Conservation (phyloP, 2,797 vertebrate genomes). For the Sebastes iracundus region DNA sequence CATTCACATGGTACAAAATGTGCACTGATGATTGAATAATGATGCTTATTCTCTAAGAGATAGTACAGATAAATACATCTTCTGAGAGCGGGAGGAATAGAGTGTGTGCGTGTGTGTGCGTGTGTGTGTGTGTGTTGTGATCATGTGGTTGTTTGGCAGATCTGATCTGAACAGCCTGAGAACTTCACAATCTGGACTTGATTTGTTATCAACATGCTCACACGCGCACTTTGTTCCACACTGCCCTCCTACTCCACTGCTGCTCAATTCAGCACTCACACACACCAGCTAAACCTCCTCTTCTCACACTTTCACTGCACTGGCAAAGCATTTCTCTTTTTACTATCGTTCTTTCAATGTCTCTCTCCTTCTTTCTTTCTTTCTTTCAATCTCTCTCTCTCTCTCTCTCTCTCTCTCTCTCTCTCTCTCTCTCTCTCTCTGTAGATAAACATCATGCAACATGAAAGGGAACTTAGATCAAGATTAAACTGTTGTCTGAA, state of each 20-base stretch:
- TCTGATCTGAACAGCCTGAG: constrained; percentile 53
- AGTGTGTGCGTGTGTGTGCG: not conserved
- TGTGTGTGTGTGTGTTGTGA: not conserved
- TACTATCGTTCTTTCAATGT: no score
- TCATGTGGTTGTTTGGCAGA: constrained; percentile 33
- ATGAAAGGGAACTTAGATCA: not conserved
- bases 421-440: not conserved
- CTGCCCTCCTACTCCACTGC: constrained; percentile 54
- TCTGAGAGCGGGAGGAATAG: not conserved
- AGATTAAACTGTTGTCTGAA: not conserved
- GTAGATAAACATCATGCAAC: not conserved
- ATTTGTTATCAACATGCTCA: constrained; percentile 34
- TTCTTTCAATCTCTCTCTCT: no score
- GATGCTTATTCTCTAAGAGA: not conserved
- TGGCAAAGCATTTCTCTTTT: not conserved
- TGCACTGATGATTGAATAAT: constrained; percentile 14
- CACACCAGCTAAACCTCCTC: not conserved
- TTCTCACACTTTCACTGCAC: not conserved
- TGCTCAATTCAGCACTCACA: constrained; percentile 42
- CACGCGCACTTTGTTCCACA: constrained; percentile 32
- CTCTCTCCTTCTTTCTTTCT: no score
- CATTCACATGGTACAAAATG: constrained; percentile 6
- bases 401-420: no score
- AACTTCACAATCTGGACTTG: constrained; percentile 45
- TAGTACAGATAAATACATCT: not conserved